Evolutionary conservation across 1,140 invertebrate species (phyloP).

Genomic region (Apis laboriosa): DNA sequence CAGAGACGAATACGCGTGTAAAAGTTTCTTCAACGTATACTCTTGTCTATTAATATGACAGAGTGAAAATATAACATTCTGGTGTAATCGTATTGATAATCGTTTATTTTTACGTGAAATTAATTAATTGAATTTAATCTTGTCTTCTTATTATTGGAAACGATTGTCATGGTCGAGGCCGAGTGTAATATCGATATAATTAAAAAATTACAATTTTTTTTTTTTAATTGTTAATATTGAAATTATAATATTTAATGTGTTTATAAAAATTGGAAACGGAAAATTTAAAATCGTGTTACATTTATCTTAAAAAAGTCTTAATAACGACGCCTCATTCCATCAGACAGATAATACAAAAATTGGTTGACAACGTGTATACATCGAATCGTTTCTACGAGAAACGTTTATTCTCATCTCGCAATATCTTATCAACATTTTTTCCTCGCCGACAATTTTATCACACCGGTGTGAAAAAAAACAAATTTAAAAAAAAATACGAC

Average conservation of each 20-base stretch:
- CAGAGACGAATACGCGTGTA: neutral
- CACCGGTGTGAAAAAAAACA: slow-evolving; percentile 10
- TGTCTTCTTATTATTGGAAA: neutral
- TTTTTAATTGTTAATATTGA: no score
- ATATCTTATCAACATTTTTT: slow-evolving; percentile 53
- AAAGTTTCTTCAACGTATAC: neutral
- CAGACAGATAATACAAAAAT: no score
- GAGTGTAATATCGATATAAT: no score
- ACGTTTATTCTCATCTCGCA: slow-evolving; percentile 32
- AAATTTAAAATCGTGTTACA: no score
- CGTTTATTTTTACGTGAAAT: slow-evolving; percentile 35
- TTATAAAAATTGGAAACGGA: no score
- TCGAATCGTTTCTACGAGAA: no score
- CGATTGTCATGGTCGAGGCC: slow-evolving; percentile 5
- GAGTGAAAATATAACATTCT: slow-evolving; percentile 45
- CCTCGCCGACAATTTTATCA: neutral
- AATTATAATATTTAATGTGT: no score
- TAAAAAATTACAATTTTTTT: no score
- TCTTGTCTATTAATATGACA: slow-evolving; percentile 20
- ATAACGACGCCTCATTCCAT: no score
- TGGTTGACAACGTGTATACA: no score
- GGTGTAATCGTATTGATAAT: neutral
- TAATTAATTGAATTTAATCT: neutral
- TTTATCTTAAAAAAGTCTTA: no score
- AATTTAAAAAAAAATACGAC: neutral